A percentile compares a stretch with the other conserved stretches of the same genome.
phyloP scores from a whole-genome alignment of 2,888 invertebrate genomes.

The Balanococcus diminutus region DNA sequence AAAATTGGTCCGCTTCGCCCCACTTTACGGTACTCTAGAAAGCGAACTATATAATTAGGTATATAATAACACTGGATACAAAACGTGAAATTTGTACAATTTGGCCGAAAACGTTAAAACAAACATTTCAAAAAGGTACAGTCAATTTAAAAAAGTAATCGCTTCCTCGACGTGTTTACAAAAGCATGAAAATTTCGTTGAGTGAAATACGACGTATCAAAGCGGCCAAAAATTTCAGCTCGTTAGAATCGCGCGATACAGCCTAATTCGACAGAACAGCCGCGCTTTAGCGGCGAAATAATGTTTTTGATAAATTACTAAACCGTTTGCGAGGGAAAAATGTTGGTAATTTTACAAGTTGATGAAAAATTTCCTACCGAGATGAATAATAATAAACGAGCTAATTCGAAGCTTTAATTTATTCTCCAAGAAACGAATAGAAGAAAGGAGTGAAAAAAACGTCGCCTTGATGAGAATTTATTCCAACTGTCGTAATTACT shows the following conservation, averaged over 20 bases:
- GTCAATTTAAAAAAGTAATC: not conserved
- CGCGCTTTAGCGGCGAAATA: not conserved
- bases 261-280: not conserved
- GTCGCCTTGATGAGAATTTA: not conserved
- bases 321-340: not conserved
- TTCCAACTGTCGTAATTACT: not conserved
- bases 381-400: slow-evolving; percentile 9
- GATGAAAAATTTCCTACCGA: not conserved
- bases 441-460: not conserved
- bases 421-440: not conserved
- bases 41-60: too few relatives aligned
- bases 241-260: not conserved
- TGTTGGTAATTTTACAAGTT: not conserved
- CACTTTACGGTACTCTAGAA: too few relatives aligned
- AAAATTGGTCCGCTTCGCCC: too few relatives aligned
- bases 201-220: not conserved
- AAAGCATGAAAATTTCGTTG: not conserved
- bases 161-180: not conserved
- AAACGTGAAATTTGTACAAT: too few relatives aligned
- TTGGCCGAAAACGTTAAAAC: not conserved
- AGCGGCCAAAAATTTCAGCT: not conserved
- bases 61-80: too few relatives aligned
- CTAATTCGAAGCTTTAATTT: slow-evolving; percentile 12
- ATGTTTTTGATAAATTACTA: not conserved
- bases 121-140: not conserved